Evolutionary conservation across 2,888 invertebrate genomes (phyloP).

Genomic region (Cloeon dipterum): DNA sequence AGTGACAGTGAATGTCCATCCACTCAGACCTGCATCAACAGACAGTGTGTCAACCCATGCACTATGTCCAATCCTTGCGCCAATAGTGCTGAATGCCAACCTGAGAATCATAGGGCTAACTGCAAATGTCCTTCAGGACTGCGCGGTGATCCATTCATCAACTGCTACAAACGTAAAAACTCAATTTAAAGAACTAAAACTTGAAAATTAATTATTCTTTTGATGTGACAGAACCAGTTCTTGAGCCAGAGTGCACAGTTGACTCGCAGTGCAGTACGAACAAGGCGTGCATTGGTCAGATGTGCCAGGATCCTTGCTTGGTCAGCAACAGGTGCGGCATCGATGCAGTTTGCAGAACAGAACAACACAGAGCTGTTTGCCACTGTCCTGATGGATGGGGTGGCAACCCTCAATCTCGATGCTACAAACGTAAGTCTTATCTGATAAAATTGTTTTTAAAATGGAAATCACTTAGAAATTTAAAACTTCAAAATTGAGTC

Average conservation of each 20-base stretch:
- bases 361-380: slow-evolving; percentile 59
- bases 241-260: slow-evolving; percentile 37
- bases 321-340: slow-evolving; percentile 56
- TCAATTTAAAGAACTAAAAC: too few species aligned
- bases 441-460: too few species aligned
- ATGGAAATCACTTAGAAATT: too few species aligned
- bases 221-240: slow-evolving; percentile 18
- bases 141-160: slow-evolving; percentile 59
- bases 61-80: slow-evolving; percentile 45
- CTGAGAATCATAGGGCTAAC: slow-evolving; percentile 47
- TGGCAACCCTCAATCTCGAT: slow-evolving; percentile 65
- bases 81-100: slow-evolving; percentile 50
- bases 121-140: slow-evolving; percentile 53
- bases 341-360: slow-evolving; percentile 55
- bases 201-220: too few species aligned
- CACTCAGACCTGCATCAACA: slow-evolving; percentile 45
- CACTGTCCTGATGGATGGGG: slow-evolving; percentile 66
- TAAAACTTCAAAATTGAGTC: background rate
- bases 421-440: slow-evolving; percentile 54
- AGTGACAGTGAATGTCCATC: slow-evolving; percentile 46
- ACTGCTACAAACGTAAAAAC: slow-evolving; percentile 34
- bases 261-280: slow-evolving; percentile 55
- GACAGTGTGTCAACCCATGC: slow-evolving; percentile 58
- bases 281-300: slow-evolving; percentile 54
- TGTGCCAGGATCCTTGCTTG: slow-evolving; percentile 60